Evolutionary conservation across 1,140 invertebrate genomes (phyloP).

Genomic region (Zeugodacus cucurbitae): DNA sequence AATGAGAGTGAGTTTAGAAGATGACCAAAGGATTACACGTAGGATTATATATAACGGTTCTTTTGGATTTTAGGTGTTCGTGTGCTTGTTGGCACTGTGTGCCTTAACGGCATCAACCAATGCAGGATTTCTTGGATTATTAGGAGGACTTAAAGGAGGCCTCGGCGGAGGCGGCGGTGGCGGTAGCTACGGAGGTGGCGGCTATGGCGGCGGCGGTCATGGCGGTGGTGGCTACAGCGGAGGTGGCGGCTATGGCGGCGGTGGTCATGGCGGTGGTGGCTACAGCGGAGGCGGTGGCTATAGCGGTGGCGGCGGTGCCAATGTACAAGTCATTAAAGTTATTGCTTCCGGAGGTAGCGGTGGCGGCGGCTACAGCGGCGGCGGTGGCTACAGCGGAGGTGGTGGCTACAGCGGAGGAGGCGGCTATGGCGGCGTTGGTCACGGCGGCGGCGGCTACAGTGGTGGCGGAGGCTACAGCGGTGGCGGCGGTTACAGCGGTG

Average conservation of each 20-base stretch:
- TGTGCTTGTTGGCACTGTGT: slow-evolving; percentile 56
- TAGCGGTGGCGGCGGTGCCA: not conserved
- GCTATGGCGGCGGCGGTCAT: not conserved
- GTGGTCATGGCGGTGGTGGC: not conserved
- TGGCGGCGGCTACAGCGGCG: not conserved
- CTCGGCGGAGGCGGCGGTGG: not conserved
- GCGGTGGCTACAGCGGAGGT: slow-evolving; percentile 45
- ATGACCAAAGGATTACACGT: not conserved
- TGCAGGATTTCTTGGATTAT: slow-evolving; percentile 51
- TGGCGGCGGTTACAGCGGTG: slow-evolving; percentile 28
- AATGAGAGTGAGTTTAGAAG: slow-evolving; percentile 40
- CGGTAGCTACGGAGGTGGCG: not conserved
- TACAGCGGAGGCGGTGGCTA: slow-evolving; percentile 45
- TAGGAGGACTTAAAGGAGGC: not conserved
- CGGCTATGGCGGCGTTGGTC: no score
- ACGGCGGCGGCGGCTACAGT: slow-evolving; percentile 40
- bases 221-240: slow-evolving; percentile 43
- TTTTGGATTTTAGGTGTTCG: slow-evolving; percentile 50
- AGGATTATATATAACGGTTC: not conserved
- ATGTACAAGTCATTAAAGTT: slow-evolving; percentile 30
- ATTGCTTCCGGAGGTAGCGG: slow-evolving; percentile 43
- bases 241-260: slow-evolving; percentile 41
- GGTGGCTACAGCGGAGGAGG: no score
- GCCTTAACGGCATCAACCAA: slow-evolving; percentile 53
- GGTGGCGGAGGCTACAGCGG: not conserved